Conservation (phyloP, 2,113 vertebrate species). For the Hemicordylus capensis region DNA sequence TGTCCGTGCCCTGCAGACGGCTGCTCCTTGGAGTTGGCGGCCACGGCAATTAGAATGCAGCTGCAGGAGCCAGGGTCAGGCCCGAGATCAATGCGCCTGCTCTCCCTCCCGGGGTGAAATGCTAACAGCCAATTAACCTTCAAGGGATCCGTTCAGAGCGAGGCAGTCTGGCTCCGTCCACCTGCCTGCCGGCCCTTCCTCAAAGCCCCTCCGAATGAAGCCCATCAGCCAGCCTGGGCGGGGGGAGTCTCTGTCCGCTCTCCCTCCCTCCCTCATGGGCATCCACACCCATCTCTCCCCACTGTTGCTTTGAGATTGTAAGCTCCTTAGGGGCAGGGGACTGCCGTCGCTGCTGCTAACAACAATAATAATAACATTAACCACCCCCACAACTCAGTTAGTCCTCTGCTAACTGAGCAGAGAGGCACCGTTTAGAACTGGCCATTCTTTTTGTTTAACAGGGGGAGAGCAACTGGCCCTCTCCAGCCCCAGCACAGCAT, state of each 20-base stretch:
- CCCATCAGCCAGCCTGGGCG: not conserved
- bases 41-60: not conserved
- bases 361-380: too few species aligned
- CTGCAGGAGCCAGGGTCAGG: conserved; percentile 1
- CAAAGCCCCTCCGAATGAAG: not conserved
- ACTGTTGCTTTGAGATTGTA: too few species aligned
- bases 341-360: not conserved
- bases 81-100: not conserved
- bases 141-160: not conserved
- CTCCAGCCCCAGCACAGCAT: too few species aligned
- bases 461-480: too few species aligned
- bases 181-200: not conserved
- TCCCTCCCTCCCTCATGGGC: not conserved
- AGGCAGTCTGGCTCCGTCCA: not conserved
- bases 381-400: too few species aligned
- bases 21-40: not conserved
- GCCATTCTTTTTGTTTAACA: too few species aligned
- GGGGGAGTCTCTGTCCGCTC: too few species aligned
- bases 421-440: too few species aligned
- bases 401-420: too few species aligned
- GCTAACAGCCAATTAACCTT: conserved; percentile 39
- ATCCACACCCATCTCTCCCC: not conserved
- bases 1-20: not conserved
- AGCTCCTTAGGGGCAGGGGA: not conserved
- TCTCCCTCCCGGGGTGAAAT: not conserved